These are phyloP conservation scores for Enteromius argenteus DNA, from an alignment of 2,797 vertebrate species.

Conservation along the genomic window DNA sequence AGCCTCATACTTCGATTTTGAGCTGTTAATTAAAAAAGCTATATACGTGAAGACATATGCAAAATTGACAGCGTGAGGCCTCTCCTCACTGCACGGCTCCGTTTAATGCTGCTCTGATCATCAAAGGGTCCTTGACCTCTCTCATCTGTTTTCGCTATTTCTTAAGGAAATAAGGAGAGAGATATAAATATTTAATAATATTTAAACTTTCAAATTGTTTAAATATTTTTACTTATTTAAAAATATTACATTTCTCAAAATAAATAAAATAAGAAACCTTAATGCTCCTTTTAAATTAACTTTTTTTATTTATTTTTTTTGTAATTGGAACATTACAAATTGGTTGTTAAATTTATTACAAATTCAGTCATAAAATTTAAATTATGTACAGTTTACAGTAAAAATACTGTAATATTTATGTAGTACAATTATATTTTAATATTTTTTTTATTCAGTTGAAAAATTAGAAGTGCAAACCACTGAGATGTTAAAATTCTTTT, in stretches of 20 bases:
- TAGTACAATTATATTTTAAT: background rate
- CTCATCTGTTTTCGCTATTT: background rate
- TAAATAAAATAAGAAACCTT: background rate
- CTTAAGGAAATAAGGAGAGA: background rate
- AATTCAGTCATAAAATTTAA: background rate
- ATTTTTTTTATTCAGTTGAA: background rate
- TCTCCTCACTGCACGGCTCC: conserved; percentile 51
- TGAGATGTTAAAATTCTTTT: background rate
- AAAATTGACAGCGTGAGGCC: conserved; percentile 59
- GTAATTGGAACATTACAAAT: background rate
- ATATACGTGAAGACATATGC: conserved; percentile 62
- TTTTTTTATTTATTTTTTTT: too few species aligned
- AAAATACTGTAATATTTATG: background rate
- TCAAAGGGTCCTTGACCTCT: conserved; percentile 23
- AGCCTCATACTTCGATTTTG: conserved; percentile 1
- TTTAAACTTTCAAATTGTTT: background rate
- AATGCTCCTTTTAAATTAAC: background rate
- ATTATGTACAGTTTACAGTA: background rate
- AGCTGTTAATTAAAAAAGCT: conserved; percentile 13
- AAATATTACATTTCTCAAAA: background rate
- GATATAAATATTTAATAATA: background rate
- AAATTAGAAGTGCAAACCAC: background rate
- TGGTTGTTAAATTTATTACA: background rate
- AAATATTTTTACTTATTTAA: background rate
- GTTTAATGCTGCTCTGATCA: conserved; percentile 36